Percentiles rank a stretch among this genome's conserved stretches.
phyloP scores from a whole-genome alignment of 2,113 vertebrate species.

The Vidua macroura region DNA sequence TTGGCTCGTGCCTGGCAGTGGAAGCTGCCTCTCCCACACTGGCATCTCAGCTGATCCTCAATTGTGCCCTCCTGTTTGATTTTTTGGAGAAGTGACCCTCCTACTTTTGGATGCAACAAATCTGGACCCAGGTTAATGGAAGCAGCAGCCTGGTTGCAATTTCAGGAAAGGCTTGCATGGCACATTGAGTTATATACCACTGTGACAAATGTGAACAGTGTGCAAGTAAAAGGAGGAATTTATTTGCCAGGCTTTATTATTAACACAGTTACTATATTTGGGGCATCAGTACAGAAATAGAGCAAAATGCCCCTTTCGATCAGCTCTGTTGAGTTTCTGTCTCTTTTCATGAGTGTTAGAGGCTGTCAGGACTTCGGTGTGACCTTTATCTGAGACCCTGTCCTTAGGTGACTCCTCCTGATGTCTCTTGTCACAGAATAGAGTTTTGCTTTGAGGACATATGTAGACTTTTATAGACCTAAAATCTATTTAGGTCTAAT shows the following conservation, averaged over 20 bases:
- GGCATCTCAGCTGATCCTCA: not conserved
- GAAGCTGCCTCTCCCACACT: not conserved
- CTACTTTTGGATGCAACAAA: not conserved
- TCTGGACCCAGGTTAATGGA: not conserved
- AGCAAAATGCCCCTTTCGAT: not conserved
- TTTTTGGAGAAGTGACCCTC: not conserved
- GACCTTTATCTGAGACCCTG: slow-evolving; percentile 22
- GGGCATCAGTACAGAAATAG: not conserved
- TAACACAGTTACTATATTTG: not conserved
- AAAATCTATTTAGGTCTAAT: not conserved
- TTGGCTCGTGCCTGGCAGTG: not conserved
- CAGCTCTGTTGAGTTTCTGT: not conserved
- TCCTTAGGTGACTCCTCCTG: slow-evolving; percentile 35
- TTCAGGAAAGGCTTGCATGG: not conserved
- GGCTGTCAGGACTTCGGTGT: not conserved
- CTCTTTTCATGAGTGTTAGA: not conserved
- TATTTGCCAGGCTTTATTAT: not conserved
- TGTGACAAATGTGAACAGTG: not conserved
- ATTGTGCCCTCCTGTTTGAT: not conserved
- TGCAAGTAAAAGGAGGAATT: not conserved
- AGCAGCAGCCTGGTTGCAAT: not conserved
- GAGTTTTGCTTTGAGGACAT: not conserved
- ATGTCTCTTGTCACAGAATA: not conserved
- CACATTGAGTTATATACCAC: not conserved
- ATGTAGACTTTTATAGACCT: not conserved